A percentile compares a stretch with the other conserved stretches of the same genome.
phyloP scores from a whole-genome alignment of 2,113 vertebrate species.

The Gymnobelideus leadbeateri region DNA sequence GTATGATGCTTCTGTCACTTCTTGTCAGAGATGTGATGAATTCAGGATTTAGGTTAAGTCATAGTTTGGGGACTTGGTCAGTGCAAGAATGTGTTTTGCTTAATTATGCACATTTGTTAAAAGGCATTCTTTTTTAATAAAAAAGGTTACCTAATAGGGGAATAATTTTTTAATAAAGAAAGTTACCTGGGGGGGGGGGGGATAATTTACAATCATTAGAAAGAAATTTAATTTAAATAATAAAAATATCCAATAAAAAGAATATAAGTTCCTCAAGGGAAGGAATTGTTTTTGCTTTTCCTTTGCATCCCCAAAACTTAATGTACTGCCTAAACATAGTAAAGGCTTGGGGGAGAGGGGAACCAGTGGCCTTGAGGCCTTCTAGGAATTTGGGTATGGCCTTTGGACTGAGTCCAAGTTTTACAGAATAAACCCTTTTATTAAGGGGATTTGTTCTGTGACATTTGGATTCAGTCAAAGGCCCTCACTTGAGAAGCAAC shows the following conservation, averaged over 20 bases:
- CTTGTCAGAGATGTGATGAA: background rate
- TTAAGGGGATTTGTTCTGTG: no score
- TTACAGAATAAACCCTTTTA: no score
- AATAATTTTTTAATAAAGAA: background rate
- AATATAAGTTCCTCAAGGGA: background rate
- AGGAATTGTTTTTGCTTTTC: background rate
- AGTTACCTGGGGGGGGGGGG: no score
- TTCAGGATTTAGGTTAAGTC: background rate
- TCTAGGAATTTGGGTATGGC: no score
- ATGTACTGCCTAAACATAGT: background rate
- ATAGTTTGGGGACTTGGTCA: background rate
- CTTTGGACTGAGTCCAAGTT: no score
- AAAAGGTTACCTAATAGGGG: rapidly evolving
- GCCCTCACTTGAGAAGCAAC: no score
- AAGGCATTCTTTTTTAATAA: background rate
- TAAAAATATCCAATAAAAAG: background rate
- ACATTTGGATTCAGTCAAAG: no score
- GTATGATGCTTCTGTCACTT: background rate
- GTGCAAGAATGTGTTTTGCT: background rate
- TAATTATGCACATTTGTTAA: background rate
- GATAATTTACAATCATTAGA: background rate
- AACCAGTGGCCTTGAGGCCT: no score
- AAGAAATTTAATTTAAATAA: background rate
- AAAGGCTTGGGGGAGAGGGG: background rate
- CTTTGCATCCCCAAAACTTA: background rate